phyloP scores from a whole-genome alignment of 2,888 invertebrate genomes.

The Conus canariensis region DNA sequence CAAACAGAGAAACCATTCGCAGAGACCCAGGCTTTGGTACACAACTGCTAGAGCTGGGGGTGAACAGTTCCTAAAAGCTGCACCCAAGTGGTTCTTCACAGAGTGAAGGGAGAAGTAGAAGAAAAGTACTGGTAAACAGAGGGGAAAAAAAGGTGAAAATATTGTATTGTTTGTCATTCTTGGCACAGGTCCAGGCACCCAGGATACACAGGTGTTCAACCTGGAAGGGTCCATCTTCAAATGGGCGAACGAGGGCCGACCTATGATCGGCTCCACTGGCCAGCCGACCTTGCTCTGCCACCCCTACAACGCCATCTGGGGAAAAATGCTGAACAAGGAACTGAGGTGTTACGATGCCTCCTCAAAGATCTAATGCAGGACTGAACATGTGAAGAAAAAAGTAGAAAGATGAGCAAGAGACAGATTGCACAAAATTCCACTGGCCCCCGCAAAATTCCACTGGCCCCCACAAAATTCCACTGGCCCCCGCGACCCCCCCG shows the following conservation, averaged over 20 bases:
- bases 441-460: not conserved
- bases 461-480: not conserved
- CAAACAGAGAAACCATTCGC: no score
- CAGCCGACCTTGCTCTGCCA: slow-evolving; percentile 67
- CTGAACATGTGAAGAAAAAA: no score
- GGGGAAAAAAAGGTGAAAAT: no score
- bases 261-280: slow-evolving; percentile 67
- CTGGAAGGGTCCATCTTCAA: slow-evolving; percentile 76
- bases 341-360: slow-evolving; percentile 52
- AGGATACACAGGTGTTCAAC: slow-evolving; percentile 64
- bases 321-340: slow-evolving; percentile 63
- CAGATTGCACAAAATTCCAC: not conserved
- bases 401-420: no score
- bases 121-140: no score
- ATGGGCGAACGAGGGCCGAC: slow-evolving; percentile 76
- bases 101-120: no score
- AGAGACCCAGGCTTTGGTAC: no score
- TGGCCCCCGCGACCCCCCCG: no score
- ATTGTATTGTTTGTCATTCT: no score
- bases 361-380: not conserved
- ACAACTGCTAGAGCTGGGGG: no score
- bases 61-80: no score
- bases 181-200: not conserved
- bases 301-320: slow-evolving; percentile 75
- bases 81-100: no score